phyloP scores from a whole-genome alignment of 2,888 invertebrate genomes.

The Clunio marinus region DNA sequence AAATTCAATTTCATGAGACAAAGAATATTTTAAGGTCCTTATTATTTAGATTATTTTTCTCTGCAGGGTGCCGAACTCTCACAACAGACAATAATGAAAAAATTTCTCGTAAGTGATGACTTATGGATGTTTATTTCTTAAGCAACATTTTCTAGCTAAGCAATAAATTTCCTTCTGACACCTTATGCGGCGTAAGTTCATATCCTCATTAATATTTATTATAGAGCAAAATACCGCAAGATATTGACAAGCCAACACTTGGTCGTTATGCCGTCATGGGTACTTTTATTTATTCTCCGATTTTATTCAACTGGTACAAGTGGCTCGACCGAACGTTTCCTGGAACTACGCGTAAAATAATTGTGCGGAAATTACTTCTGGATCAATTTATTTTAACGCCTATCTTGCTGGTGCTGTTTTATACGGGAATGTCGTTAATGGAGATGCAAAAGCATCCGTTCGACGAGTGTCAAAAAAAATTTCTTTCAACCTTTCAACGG shows the following conservation, averaged over 20 bases:
- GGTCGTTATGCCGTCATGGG: conserved; percentile 60
- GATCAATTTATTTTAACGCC: conserved; percentile 79
- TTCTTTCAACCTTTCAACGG: conserved; percentile 64
- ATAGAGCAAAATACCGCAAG: conserved; percentile 47
- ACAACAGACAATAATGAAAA: conserved; percentile 69
- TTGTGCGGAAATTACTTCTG: conserved; percentile 64
- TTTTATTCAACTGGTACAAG: conserved; percentile 67
- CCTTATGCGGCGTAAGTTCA: not conserved
- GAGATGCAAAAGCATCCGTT: conserved; percentile 64
- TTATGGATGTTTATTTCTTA: too few species aligned
- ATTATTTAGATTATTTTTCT: not conserved
- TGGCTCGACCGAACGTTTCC: conserved; percentile 67
- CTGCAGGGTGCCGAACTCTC: conserved; percentile 69
- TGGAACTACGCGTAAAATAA: conserved; percentile 60
- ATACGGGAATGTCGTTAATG: conserved; percentile 70
- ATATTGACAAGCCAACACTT: conserved; percentile 55
- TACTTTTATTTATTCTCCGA: conserved; percentile 58
- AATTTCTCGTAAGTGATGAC: conserved; percentile 62
- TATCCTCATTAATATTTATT: conserved; percentile 40
- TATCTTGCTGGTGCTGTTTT: conserved; percentile 65
- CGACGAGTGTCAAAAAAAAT: conserved; percentile 67
- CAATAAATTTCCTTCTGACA: too few species aligned
- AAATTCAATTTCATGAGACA: too few species aligned
- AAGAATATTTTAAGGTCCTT: not conserved
- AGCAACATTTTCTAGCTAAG: too few species aligned